Base-by-base conservation (phyloP, 2,797 vertebrate genomes). In the Gorsachius magnificus region DNA sequence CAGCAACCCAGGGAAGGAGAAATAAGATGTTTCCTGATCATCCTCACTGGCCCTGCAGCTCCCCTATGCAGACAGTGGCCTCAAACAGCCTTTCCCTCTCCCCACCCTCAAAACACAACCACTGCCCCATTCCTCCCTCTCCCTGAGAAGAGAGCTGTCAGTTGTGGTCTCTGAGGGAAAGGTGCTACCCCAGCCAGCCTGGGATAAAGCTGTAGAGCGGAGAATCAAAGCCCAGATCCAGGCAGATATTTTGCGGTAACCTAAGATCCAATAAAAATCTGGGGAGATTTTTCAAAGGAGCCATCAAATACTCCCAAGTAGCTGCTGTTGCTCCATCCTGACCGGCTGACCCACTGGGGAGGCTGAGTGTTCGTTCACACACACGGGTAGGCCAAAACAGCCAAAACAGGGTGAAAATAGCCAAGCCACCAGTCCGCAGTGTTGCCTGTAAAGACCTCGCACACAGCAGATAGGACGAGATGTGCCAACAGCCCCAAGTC, bases 151-250 rank as follows among this genome's bases (percentile, higher is more conserved):
- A 83, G n/a, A 69, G 51, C 61, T 90, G 89, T 93, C 87, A 92
- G 95, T 94, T 97, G 95, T 95, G 94, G 96, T 94, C 90, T 93
- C 87, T 91, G 90, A 94, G 95, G 94, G 76, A 93, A 79, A 87
- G 87, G 85, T 22, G 0, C 72, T 95, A 65, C 81, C 60, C 60
- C 35, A 90, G 69, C 51, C 84, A 80, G 69, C 64, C 77, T 87
- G 56, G 87, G 60, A 77, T 72, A 63, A 77, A 92, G 81, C 51
- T 83, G 9, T 7, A 35, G n/a, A 91, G 83, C 1, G 14, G 45
- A 86, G 72, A 95, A 93, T 88, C 91, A 95, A 96, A 95, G 87
- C 31, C 43, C 74, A 89, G 89, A 95, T 95, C 76, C 83, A 38
- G 60, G 87, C 65, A 95, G 83, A 95, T 95, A 84, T 35, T 72